Conservation (phyloP, 2,797 vertebrate species). For the Galaxias olidus region DNA sequence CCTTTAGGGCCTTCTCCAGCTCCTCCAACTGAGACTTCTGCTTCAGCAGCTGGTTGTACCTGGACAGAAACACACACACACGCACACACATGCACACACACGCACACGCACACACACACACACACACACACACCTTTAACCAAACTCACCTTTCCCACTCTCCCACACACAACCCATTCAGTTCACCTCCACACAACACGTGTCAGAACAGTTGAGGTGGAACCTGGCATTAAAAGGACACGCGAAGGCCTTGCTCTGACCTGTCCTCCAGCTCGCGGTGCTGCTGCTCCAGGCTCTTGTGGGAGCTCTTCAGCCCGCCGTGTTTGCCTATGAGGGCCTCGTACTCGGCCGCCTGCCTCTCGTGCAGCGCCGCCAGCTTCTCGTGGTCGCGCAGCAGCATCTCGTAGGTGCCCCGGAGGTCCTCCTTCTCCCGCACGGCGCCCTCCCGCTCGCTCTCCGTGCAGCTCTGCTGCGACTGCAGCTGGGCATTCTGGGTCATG, state of each 20-base stretch:
- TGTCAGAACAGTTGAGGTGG: no score
- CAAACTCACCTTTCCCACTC: background rate
- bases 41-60: slow-evolving; percentile 93
- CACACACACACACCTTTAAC: background rate
- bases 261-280: slow-evolving; percentile 94
- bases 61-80: slow-evolving; percentile 50
- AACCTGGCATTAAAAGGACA: no score
- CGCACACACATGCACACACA: slow-evolving; percentile 1
- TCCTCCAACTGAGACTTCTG: slow-evolving; percentile 94
- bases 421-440: slow-evolving; percentile 86
- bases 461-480: slow-evolving; percentile 89
- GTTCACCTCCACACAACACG: no score
- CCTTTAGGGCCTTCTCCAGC: slow-evolving; percentile 88
- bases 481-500: slow-evolving; percentile 94
- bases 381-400: slow-evolving; percentile 92
- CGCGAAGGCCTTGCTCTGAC: slow-evolving; percentile 62
- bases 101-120: slow-evolving; percentile 6
- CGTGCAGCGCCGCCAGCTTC: slow-evolving; percentile 91
- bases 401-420: slow-evolving; percentile 89
- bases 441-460: slow-evolving; percentile 89
- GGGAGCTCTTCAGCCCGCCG: slow-evolving; percentile 88
- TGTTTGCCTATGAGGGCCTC: slow-evolving; percentile 93
- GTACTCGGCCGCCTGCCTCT: slow-evolving; percentile 90
- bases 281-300: slow-evolving; percentile 93
- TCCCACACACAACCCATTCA: background rate